These are phyloP conservation scores for Drosophila sucinea DNA, from an alignment of 1,140 invertebrate species.

Conservation along the genomic window DNA sequence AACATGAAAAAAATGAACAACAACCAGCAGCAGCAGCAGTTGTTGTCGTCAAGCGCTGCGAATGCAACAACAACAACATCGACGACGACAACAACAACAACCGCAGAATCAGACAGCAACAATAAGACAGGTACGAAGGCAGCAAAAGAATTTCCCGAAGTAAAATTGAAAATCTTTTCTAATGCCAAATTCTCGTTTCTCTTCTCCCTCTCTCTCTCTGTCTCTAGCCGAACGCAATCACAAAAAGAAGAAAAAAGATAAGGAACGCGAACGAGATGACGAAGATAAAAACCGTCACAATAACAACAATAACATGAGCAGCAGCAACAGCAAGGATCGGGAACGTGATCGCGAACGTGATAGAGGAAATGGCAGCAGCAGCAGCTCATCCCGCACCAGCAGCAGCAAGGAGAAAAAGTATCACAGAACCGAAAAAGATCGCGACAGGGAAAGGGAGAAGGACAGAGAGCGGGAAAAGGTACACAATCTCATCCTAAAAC, in stretches of 20 bases:
- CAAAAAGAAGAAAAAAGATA: slow-evolving; percentile 76
- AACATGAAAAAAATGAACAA: slow-evolving; percentile 20
- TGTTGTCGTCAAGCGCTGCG: slow-evolving; percentile 8
- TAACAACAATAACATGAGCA: slow-evolving; percentile 24
- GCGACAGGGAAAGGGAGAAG: slow-evolving; percentile 43
- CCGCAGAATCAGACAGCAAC: slow-evolving; percentile 39
- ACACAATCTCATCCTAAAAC: not conserved
- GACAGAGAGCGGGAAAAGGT: slow-evolving; percentile 56
- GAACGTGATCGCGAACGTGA: slow-evolving; percentile 9
- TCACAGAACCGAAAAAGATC: slow-evolving; percentile 59
- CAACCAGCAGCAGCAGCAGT: slow-evolving; percentile 29
- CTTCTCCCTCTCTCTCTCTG: slow-evolving; percentile 15
- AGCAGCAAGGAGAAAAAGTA: slow-evolving; percentile 68
- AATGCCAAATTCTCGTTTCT: slow-evolving; percentile 41
- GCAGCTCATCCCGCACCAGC: slow-evolving; percentile 60
- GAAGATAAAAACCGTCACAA: slow-evolving; percentile 59
- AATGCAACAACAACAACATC: slow-evolving; percentile 21
- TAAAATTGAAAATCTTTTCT: slow-evolving; percentile 34
- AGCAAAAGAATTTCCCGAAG: slow-evolving; percentile 16
- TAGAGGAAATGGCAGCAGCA: slow-evolving; percentile 14
- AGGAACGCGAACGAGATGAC: slow-evolving; percentile 67
- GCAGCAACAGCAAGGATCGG: slow-evolving; percentile 32
- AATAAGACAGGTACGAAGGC: slow-evolving; percentile 65
- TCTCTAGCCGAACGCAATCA: slow-evolving; percentile 66
- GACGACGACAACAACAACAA: slow-evolving; percentile 24